Percentiles rank a stretch among this genome's conserved stretches.
phyloP scores from a whole-genome alignment of 2,888 invertebrate species.

The Thera britannica region DNA sequence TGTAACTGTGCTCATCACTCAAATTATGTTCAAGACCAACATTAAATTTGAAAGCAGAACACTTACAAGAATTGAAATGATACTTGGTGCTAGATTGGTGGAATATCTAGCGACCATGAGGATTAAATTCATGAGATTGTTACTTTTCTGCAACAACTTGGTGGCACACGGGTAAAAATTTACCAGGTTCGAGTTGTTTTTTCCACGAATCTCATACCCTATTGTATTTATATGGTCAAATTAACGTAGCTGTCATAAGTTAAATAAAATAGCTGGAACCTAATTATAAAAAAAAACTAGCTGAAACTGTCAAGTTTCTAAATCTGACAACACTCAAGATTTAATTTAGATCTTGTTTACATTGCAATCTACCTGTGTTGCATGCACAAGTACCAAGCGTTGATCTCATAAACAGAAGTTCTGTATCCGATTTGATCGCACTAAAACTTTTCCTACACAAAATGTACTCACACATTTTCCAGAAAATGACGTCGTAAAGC shows the following conservation, averaged over 20 bases:
- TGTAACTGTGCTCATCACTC: no score
- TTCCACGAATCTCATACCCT: background rate
- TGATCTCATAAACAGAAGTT: slow-evolving; percentile 27
- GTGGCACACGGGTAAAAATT: slow-evolving; percentile 32
- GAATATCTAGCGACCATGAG: no score
- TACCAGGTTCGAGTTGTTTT: background rate
- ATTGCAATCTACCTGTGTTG: slow-evolving; percentile 31
- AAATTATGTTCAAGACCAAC: no score
- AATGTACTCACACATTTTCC: slow-evolving; percentile 53
- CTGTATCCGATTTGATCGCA: slow-evolving; percentile 19
- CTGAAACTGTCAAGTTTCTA: slow-evolving; percentile 2
- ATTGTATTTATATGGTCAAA: background rate
- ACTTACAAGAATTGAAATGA: no score
- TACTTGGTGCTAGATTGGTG: no score
- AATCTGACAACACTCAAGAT: slow-evolving; percentile 13
- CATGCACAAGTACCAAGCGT: slow-evolving; percentile 26
- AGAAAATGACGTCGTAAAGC: slow-evolving; percentile 58
- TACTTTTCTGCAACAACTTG: slow-evolving; percentile 9
- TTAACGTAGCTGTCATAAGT: background rate
- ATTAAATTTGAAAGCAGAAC: no score
- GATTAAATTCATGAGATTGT: no score
- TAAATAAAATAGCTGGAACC: background rate
- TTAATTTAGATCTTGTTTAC: slow-evolving; percentile 32
- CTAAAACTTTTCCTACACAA: slow-evolving; percentile 41
- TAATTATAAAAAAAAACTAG: background rate